Evolutionary conservation across 1,140 invertebrate genomes (phyloP).

Genomic region (Cecropterus lyciades): DNA sequence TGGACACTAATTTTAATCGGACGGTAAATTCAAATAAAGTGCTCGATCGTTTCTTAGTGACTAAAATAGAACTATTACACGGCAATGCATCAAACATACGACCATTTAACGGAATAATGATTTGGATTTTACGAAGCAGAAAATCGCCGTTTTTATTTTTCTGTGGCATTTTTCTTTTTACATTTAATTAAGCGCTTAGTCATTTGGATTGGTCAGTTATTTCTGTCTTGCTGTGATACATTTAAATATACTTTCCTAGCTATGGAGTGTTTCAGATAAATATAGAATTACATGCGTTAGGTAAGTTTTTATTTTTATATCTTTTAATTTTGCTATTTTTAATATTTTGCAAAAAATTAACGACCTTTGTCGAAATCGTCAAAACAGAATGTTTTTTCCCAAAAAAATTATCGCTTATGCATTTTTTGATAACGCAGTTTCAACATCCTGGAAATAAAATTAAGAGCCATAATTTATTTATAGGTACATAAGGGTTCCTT

Average conservation of each 20-base stretch:
- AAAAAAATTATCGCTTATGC: too few species aligned
- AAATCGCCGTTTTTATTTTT: background rate
- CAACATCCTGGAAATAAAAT: too few species aligned
- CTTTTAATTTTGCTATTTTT: too few species aligned
- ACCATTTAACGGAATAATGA: background rate
- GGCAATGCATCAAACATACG: background rate
- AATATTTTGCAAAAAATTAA: too few species aligned
- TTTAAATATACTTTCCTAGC: background rate
- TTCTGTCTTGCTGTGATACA: background rate
- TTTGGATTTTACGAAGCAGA: background rate
- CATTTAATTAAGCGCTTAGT: background rate
- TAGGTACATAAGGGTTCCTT: too few species aligned
- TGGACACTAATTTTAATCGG: background rate
- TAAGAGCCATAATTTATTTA: too few species aligned
- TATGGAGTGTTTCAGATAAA: background rate
- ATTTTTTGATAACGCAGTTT: too few species aligned
- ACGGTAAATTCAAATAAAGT: background rate
- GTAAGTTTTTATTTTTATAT: background rate
- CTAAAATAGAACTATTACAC: background rate
- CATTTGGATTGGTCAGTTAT: background rate
- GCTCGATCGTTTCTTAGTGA: background rate
- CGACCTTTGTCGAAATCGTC: too few species aligned
- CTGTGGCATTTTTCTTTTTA: background rate
- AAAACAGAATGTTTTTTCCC: too few species aligned
- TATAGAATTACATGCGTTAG: background rate